phyloP scores from a whole-genome alignment of 2,113 vertebrate species.

The Rhabdornis inornatus region DNA sequence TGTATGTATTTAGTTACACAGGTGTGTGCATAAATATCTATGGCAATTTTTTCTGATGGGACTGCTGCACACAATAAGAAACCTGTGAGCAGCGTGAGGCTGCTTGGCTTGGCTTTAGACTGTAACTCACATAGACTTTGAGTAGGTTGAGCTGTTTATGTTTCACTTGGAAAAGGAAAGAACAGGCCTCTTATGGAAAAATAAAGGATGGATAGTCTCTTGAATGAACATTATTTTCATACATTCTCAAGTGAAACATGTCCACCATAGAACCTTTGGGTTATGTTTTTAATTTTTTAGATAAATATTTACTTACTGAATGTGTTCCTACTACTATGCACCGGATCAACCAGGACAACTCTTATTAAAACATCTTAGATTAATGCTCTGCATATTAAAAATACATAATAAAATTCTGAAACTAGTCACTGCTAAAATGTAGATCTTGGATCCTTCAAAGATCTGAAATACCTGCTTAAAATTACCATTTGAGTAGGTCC shows the following conservation, averaged over 20 bases:
- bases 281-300: not conserved
- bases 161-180: not conserved
- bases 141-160: not conserved
- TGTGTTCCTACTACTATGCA: not conserved
- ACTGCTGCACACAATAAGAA: fast-evolving
- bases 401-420: constrained; percentile 29
- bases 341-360: not conserved
- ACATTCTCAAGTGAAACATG: not conserved
- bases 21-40: constrained; percentile 14
- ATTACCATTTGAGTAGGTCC: not conserved
- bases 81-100: not conserved
- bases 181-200: not conserved
- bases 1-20: constrained; percentile 49
- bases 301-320: not conserved
- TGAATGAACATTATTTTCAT: not conserved
- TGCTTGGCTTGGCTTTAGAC: not conserved
- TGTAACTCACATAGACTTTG: not conserved
- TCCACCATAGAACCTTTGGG: not conserved
- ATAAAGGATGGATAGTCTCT: not conserved
- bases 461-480: not conserved
- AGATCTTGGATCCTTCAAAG: not conserved
- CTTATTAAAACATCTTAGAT: constrained; percentile 3
- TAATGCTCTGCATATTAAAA: constrained; percentile 54
- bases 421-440: not conserved
- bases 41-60: not conserved